Base-by-base conservation (phyloP, 2,888 invertebrate genomes). In the Diarsia mendica region DNA sequence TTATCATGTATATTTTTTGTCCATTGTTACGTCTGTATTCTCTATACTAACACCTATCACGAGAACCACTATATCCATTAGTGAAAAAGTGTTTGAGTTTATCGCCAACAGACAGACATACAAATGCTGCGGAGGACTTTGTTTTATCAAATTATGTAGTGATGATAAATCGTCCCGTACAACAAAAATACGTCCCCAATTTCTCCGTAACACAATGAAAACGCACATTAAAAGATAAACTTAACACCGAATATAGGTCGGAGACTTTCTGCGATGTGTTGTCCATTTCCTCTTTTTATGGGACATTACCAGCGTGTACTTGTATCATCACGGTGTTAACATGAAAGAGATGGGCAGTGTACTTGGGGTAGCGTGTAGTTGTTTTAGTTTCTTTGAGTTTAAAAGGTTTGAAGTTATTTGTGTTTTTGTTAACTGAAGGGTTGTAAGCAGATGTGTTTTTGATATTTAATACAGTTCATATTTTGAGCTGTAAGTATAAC, bases 181-280 rank as follows among this genome's bases (percentile, higher is more conserved):
- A 28, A 28, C 28, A 28, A 39, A 39, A 39, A 39, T 5, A 39
- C 39, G 5, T 39, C 4, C 5, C 11, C 18, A 46, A 49, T 68
- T 58, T 75, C 51, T 60, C 20, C 71, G 72, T 82, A 5, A 9
- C 3, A 65, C 60, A 85, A 79, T 61, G 89, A 64, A 85, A 79
- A 85, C 86, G 13, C 61, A 53, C 78, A 51, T 20, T 10, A n/a
- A 10, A 80, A 89, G 85, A 89, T 89, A 89, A 89, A 84, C 88
- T 87, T 75, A 80, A 84, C 83, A 79, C 82, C 44, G 75, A 82
- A 89, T 84, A 84, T 87, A 73, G 89, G 89, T 88, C 88, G 78
- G 58, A 64, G 77, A 77, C 87, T 87, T 85, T 89, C 88, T 84
- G 84, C 82, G 85, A 72, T 67, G 65, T 58, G 66, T 39, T 69